These are phyloP conservation scores for Carcharodon carcharias DNA, from an alignment of 2,797 vertebrate species.

Conservation along the genomic window DNA sequence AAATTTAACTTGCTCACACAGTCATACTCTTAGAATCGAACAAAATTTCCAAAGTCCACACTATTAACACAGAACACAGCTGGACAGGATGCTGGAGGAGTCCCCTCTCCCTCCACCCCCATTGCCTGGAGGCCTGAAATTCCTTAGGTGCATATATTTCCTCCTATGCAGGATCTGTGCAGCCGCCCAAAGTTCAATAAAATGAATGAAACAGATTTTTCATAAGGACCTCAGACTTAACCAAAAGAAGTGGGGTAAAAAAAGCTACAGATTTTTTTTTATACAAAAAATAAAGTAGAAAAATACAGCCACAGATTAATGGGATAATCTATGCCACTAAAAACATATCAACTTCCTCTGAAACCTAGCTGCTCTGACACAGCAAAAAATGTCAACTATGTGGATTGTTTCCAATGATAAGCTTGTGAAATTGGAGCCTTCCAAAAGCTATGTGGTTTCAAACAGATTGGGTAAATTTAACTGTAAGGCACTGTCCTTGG, in stretches of 20 bases:
- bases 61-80: not conserved
- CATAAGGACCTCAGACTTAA: not conserved
- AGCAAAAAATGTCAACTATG: not conserved
- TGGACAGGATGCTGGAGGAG: not conserved
- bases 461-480: not conserved
- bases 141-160: not conserved
- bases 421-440: not conserved
- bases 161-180: not conserved
- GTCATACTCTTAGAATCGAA: not conserved
- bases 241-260: not conserved
- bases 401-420: not conserved
- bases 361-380: not conserved
- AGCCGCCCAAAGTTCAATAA: not conserved
- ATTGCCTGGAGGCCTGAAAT: not conserved
- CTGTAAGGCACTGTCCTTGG: not conserved
- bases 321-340: not conserved
- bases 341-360: not conserved
- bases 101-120: too few species aligned
- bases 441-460: not conserved
- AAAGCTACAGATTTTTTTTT: not conserved
- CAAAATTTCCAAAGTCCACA: not conserved
- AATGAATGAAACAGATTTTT: not conserved
- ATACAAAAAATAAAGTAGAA: not conserved
- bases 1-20: not conserved
- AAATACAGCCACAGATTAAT: not conserved